phyloP scores from a whole-genome alignment of 2,797 vertebrate genomes.

The Babyrousa celebensis region DNA sequence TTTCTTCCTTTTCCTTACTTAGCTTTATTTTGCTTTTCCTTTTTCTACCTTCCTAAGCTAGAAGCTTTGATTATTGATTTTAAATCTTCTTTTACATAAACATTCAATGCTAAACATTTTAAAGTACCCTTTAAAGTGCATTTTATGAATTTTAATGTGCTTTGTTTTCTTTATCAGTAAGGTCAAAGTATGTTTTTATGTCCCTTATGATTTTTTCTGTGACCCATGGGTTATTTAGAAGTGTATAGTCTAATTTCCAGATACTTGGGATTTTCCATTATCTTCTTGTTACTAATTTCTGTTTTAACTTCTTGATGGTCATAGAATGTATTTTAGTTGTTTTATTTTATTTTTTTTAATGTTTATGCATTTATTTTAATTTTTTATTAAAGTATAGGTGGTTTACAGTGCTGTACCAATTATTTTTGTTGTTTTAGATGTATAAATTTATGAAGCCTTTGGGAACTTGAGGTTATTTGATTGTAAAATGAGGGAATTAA shows the following conservation, averaged over 20 bases:
- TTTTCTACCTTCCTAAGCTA: not conserved
- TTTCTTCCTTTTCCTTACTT: not conserved
- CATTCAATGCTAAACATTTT: conserved; percentile 5
- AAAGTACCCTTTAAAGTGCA: not conserved
- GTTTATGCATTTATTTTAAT: too few relatives aligned
- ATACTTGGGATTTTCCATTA: conserved; percentile 56
- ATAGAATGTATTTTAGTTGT: not conserved
- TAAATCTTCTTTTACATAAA: conserved; percentile 52
- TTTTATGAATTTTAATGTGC: not conserved
- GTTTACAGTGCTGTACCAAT: too few relatives aligned
- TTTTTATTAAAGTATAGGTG: too few relatives aligned
- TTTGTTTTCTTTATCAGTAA: not conserved
- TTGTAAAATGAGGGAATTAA: not conserved
- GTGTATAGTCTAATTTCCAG: conserved; percentile 49
- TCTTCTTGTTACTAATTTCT: conserved; percentile 56
- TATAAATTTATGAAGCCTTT: conserved; percentile 3
- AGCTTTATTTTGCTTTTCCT: conserved; percentile 6
- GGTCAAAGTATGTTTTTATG: conserved; percentile 3
- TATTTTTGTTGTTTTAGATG: conserved; percentile 47
- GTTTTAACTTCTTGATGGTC: conserved; percentile 3
- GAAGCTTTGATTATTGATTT: conserved; percentile 6
- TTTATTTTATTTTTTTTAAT: too few relatives aligned
- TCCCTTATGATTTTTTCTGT: conserved; percentile 63
- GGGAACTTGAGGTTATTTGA: not conserved
- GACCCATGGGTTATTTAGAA: conserved; percentile 58